Evolutionary conservation across 1,140 invertebrate species (phyloP).

Genomic region (Drosophila micromelanica): DNA sequence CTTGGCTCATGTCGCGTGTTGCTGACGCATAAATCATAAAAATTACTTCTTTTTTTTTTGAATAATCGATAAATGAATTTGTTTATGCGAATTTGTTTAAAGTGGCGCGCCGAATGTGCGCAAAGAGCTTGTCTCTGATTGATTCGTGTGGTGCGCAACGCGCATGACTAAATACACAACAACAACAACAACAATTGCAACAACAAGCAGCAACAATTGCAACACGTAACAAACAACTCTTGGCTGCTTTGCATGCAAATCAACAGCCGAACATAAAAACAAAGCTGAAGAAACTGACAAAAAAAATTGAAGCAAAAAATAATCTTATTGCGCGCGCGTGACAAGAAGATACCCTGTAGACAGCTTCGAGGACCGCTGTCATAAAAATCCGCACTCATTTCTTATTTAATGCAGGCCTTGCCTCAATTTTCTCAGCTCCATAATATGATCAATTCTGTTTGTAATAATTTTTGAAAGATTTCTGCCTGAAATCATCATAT

Average conservation of each 20-base stretch:
- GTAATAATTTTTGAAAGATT: too few relatives aligned
- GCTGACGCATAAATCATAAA: slow-evolving; percentile 78
- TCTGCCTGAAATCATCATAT: too few relatives aligned
- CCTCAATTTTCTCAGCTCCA: too few relatives aligned
- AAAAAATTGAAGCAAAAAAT: not conserved
- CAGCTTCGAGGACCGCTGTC: not conserved
- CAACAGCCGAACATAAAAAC: slow-evolving; percentile 41
- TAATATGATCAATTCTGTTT: too few relatives aligned
- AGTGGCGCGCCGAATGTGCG: slow-evolving; percentile 69
- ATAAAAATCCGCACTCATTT: too few relatives aligned
- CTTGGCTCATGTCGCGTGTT: slow-evolving; percentile 64
- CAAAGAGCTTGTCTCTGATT: slow-evolving; percentile 45
- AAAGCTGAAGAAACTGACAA: slow-evolving; percentile 25
- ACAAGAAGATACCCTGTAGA: not conserved
- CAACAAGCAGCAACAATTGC: slow-evolving; percentile 28
- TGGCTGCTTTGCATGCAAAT: slow-evolving; percentile 69
- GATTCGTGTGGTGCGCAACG: slow-evolving; percentile 62
- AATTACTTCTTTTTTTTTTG: slow-evolving; percentile 16
- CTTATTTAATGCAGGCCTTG: too few relatives aligned
- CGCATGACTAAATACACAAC: slow-evolving; percentile 59
- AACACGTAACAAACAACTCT: slow-evolving; percentile 17
- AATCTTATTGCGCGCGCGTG: not conserved
- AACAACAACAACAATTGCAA: slow-evolving; percentile 43
- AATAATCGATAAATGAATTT: slow-evolving; percentile 74
- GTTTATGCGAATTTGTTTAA: slow-evolving; percentile 80